phyloP scores from a whole-genome alignment of 2,113 vertebrate species.

The Apteryx mantelli region DNA sequence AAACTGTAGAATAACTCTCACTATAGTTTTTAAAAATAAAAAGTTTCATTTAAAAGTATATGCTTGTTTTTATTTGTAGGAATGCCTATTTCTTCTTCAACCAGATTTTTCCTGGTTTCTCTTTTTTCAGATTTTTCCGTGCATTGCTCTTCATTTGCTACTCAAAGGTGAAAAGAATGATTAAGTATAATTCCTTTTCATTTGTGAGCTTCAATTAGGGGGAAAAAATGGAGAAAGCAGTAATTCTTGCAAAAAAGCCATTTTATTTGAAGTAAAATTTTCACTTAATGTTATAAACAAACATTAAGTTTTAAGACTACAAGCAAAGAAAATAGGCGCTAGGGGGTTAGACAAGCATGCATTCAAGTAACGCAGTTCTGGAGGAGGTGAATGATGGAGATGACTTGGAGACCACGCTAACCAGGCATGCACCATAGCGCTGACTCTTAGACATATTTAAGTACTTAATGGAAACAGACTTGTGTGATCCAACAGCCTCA shows the following conservation, averaged over 20 bases:
- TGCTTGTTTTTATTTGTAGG: not conserved
- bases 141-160: not conserved
- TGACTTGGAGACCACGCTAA: not conserved
- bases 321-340: not conserved
- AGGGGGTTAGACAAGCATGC: not conserved
- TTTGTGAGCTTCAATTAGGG: not conserved
- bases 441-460: not conserved
- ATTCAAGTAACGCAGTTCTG: not conserved
- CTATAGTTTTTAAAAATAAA: not conserved
- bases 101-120: not conserved
- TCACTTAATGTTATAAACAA: not conserved
- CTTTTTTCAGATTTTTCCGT: not conserved
- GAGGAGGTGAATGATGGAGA: not conserved
- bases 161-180: not conserved
- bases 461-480: not conserved
- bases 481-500: not conserved
- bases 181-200: not conserved
- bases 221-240: not conserved
- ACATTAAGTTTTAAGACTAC: not conserved
- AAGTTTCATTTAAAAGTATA: not conserved
- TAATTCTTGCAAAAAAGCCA: not conserved
- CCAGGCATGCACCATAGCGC: fast-evolving
- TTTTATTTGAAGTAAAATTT: not conserved
- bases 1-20: not conserved
- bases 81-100: not conserved